These are phyloP conservation scores for Leptinotarsa juncta DNA, from an alignment of 2,888 invertebrate species.

Conservation along the genomic window DNA sequence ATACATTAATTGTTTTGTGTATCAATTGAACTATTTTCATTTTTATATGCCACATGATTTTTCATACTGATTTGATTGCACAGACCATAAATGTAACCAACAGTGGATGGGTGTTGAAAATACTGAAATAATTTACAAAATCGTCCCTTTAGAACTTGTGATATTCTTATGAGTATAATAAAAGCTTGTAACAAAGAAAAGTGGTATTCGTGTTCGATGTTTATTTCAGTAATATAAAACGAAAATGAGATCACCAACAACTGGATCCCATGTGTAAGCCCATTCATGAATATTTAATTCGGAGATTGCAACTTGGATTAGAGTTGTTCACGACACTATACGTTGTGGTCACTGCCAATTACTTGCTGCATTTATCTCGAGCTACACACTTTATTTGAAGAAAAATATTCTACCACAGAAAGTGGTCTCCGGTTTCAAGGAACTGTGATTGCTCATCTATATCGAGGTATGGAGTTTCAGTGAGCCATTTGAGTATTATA, in stretches of 20 bases:
- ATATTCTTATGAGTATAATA: slow-evolving; percentile 19
- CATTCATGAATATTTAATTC: slow-evolving; percentile 64
- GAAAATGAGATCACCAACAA: slow-evolving; percentile 46
- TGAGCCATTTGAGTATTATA: background rate
- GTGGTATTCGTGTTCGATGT: slow-evolving; percentile 31
- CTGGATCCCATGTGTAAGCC: slow-evolving; percentile 50
- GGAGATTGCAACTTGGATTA: slow-evolving; percentile 57
- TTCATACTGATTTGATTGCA: background rate
- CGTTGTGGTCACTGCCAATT: slow-evolving; percentile 57
- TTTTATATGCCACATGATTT: background rate
- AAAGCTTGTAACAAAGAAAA: slow-evolving; percentile 28
- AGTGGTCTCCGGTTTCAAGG: slow-evolving; percentile 15
- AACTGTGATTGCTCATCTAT: slow-evolving; percentile 10
- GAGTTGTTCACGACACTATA: slow-evolving; percentile 56
- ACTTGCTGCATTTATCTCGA: slow-evolving; percentile 48
- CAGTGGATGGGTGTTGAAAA: background rate
- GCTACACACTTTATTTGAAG: slow-evolving; percentile 24
- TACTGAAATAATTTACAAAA: background rate
- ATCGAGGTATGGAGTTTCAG: background rate
- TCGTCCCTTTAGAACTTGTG: background rate
- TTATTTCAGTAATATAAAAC: slow-evolving; percentile 39
- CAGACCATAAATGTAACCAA: background rate
- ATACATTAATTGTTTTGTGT: background rate
- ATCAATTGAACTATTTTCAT: background rate
- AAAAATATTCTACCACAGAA: slow-evolving; percentile 24